Percentiles rank a stretch among this genome's conserved stretches.
phyloP scores from a whole-genome alignment of 2,888 invertebrate genomes.

The Chymomyza caudatula region DNA sequence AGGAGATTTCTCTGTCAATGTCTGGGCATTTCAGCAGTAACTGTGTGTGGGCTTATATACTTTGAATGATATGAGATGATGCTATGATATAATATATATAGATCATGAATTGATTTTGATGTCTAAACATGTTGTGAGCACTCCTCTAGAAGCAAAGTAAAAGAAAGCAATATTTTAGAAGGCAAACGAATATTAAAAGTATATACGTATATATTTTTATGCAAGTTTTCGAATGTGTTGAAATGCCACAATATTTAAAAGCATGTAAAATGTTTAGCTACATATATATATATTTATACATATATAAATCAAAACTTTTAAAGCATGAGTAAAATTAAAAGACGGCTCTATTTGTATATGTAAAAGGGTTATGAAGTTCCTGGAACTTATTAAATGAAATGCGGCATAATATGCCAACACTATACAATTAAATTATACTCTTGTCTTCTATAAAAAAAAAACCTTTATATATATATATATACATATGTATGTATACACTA shows the following conservation, averaged over 20 bases:
- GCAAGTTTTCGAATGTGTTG: conserved; percentile 17
- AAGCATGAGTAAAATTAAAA: background rate
- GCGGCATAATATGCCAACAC: no score
- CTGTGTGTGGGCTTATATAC: no score
- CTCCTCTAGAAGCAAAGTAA: background rate
- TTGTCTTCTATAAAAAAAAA: background rate
- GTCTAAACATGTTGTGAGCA: background rate
- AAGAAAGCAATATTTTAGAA: conserved; percentile 63
- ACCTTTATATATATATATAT: background rate
- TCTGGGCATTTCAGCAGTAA: background rate
- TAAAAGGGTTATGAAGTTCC: conserved; percentile 15
- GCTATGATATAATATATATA: no score
- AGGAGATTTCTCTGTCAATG: background rate
- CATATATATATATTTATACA: background rate
- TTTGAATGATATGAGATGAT: background rate
- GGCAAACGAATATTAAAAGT: conserved; percentile 9
- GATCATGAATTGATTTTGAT: no score
- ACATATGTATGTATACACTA: background rate
- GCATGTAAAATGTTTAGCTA: background rate
- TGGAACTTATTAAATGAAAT: conserved; percentile 13
- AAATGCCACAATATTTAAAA: background rate
- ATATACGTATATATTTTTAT: conserved; percentile 31
- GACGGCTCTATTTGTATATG: background rate
- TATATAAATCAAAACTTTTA: background rate
- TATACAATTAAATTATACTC: no score